Evolutionary conservation across 2,888 invertebrate species (phyloP), one percentile per base, ranked within the genome.

Genomic region (Himalopsyche tibetana): DNA sequence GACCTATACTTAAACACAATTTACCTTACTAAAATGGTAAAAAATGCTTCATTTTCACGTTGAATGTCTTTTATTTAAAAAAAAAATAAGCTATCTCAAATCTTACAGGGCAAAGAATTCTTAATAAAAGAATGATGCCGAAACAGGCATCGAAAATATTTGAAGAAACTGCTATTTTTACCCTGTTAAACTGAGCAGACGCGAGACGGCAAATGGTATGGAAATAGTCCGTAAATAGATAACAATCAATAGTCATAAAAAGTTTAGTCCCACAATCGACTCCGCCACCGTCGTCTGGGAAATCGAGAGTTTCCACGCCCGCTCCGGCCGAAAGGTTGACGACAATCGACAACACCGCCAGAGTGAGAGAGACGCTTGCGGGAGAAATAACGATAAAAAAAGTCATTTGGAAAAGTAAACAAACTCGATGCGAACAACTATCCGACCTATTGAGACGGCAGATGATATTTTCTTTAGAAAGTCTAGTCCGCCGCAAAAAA

Each of bases 391-490:
- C 4, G 9, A 36, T 8, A 36, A 69, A 69, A 69, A 69, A 74
- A 74, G 38, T 36, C 74, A 28, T 36, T 74, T 74, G 2, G 74
- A 36, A 74, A 74, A 74, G 28, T 36, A 74, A 38, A 74, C 74
- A 74, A 19, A 74, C 74, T 74, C 74, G 74, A 74, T 36, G 28
- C 63, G 63, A n/a, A 63, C 28, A 8, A 11, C 19, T 5, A 38
- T 2, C 4, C 11, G 4, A 36, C 74, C 74, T 15, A 74, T 74
- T 36, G 74, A 74, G 36, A 15, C 74, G 74, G 74, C 28, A 74
- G 74, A 74, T 36, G 74, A 74, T 74, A 74, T 74, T 74, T 36
- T 74, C 74, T 74, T 74, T 74, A 74, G 74, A 74, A 74, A 74
- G 74, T 74, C 36, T 74, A 38, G 15, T 38, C 74, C 15, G 36